A percentile compares a stretch with the other conserved stretches of the same genome.
Evolutionary conservation across 2,888 invertebrate species (phyloP).

Genomic region (Coecobrya sp.): DNA sequence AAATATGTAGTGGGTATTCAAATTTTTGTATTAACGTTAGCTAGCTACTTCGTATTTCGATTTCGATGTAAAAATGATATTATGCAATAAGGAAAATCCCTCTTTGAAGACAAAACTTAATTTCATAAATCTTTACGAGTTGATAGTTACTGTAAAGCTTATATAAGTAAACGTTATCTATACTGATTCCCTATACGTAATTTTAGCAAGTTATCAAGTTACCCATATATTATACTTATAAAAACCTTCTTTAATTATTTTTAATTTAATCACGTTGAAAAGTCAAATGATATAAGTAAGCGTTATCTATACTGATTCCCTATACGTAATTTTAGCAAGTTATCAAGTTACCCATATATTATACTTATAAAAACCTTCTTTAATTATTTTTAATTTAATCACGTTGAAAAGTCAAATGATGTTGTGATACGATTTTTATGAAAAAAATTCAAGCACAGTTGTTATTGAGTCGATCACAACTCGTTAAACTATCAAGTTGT

Average conservation of each 20-base stretch:
- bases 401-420: constrained; percentile 64
- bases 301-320: too few species aligned
- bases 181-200: too few species aligned
- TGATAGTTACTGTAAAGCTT: too few species aligned
- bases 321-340: too few species aligned
- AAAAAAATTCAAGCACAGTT: background rate
- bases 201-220: too few species aligned
- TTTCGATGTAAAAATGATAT: too few species aligned
- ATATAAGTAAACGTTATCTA: too few species aligned
- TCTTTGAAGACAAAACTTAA: constrained; percentile 60
- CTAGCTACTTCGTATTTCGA: background rate
- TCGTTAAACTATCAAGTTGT: background rate
- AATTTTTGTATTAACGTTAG: constrained; percentile 4
- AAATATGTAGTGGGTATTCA: background rate
- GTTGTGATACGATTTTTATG: constrained; percentile 66
- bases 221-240: too few species aligned
- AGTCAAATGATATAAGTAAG: constrained; percentile 70
- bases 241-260: constrained; percentile 6
- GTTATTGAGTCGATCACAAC: constrained; percentile 24
- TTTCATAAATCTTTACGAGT: constrained; percentile 1
- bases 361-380: background rate
- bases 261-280: constrained; percentile 22
- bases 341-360: too few species aligned
- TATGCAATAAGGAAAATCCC: too few species aligned
- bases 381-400: constrained; percentile 12